Evolutionary conservation across 92 coral and sea anemone species (phyloP).

Genomic region (Palythoa heliodiscus): DNA sequence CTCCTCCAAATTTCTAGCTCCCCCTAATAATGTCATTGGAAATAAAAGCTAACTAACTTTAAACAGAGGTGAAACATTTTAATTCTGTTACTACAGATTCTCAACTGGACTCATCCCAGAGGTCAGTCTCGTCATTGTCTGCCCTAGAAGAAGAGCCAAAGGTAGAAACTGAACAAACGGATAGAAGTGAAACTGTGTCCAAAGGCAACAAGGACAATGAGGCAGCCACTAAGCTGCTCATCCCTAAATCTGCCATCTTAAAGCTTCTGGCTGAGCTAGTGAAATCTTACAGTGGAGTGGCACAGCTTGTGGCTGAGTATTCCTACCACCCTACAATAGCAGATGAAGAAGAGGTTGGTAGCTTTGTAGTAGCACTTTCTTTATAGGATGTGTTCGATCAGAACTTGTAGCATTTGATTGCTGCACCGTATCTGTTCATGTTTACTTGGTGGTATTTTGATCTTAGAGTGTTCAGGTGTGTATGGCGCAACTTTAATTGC

Average conservation of each 20-base stretch:
- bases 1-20: too few species aligned
- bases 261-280: slow-evolving; percentile 89
- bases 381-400: not conserved
- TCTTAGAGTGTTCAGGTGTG: too few species aligned
- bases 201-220: slow-evolving; percentile 59
- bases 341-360: slow-evolving; percentile 72
- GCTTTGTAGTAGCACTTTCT: not conserved
- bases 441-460: too few species aligned
- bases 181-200: slow-evolving; percentile 46
- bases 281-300: slow-evolving; percentile 93
- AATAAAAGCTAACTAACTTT: not conserved
- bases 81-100: slow-evolving; percentile 36
- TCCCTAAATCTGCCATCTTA: slow-evolving; percentile 86
- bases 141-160: slow-evolving; percentile 46
- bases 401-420: not conserved
- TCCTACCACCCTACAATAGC: slow-evolving; percentile 67
- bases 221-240: slow-evolving; percentile 69
- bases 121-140: slow-evolving; percentile 42
- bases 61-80: not conserved
- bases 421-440: not conserved
- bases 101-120: slow-evolving; percentile 63
- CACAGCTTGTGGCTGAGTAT: slow-evolving; percentile 93
- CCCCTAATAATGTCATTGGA: not conserved
- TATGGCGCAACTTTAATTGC: too few species aligned
- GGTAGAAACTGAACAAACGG: slow-evolving; percentile 48